Base-by-base conservation (phyloP, 2,797 vertebrate species). In the Acomys russatus region DNA sequence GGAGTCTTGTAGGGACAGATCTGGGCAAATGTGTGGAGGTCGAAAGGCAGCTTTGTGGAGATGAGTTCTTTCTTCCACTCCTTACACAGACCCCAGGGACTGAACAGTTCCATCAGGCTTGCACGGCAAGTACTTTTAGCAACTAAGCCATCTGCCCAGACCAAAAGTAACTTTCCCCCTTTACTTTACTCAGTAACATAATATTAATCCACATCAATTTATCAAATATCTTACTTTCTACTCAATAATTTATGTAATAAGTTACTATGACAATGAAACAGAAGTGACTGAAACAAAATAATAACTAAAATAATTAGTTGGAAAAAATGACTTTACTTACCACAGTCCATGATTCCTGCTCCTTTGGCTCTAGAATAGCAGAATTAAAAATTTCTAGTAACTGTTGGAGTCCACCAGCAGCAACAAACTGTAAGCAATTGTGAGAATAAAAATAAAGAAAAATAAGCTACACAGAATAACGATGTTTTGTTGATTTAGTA, bases 261-360 rank as follows among this genome's bases (percentile, higher is more conserved):
- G 2, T 7, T 93, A 87, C 77, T 74, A 38, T 85, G 20, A 3
- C 92, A 33, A 64, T 79, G 77, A 51, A 95, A 93, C 11, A 0
- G 0, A 93, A 71, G 33, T n/a, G 25, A 94, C 97, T 83, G 38
- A 64, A 93, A 97, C 3, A 15, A 30, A 7, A 20, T 28, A 73
- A 63, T 11, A 63, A 90, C 8, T 61, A 1, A n/a, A n/a, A n/a
- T 33, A 79, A 87, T 1, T 28, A 73, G 12, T 6, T 88, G 25
- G 6, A 28, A 59, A 96, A 0, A 23, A 84, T 0, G n/a, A 97
- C 56, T 90, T 83, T 64, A 98, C 99, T 98, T 98, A 99, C 99
- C 99, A 99, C 99, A 77, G 99, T 99, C 99, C 99, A 99, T 0
- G 99, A 99, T 97, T 99, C 99, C 96, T 99, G 99, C 61, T 99